phyloP scores from a whole-genome alignment of 2,888 invertebrate species.

The Acanthosepion pharaonis region DNA sequence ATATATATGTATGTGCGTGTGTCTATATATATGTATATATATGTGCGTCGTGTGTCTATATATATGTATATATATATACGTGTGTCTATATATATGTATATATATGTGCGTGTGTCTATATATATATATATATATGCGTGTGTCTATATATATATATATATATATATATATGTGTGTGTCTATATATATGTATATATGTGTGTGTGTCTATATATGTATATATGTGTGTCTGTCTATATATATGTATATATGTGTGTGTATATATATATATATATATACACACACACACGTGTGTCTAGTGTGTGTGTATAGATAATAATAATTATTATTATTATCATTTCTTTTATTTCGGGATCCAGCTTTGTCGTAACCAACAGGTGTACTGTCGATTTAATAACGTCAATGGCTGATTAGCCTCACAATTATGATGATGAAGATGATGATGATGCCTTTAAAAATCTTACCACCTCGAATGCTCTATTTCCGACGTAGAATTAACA shows the following conservation, averaged over 20 bases:
- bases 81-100: not conserved
- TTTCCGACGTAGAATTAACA: no score
- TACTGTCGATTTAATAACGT: no score
- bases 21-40: not conserved
- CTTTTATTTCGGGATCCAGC: no score
- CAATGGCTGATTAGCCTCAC: no score
- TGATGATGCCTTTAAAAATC: no score
- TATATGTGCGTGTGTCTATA: not conserved
- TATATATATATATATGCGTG: not conserved
- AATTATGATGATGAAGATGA: no score
- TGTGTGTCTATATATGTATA: not conserved
- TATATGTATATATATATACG: not conserved
- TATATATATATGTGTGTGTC: not conserved
- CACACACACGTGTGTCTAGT: no score
- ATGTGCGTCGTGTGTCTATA: not conserved
- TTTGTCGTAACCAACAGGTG: no score
- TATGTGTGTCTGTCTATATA: not conserved
- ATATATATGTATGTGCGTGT: not conserved
- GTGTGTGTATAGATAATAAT: no score
- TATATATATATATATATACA: not conserved
- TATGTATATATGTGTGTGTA: not conserved
- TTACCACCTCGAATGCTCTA: no score
- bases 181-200: not conserved
- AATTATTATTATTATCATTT: no score
- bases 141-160: not conserved